Percentiles rank a stretch among this genome's conserved stretches.
phyloP scores from a whole-genome alignment of 1,140 invertebrate species.

The Hycleus phaleratus region DNA sequence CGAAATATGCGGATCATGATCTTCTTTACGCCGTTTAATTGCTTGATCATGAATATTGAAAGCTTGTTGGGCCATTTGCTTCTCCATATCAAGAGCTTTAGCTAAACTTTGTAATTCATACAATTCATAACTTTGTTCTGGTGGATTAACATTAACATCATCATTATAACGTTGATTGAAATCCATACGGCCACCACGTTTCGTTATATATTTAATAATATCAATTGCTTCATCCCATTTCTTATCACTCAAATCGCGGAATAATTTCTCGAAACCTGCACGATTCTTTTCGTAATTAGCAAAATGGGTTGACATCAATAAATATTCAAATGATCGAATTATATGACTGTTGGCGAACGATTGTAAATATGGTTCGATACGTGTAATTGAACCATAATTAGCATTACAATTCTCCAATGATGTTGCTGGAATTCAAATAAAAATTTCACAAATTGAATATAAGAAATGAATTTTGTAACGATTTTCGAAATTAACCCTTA shows the following conservation, averaged over 20 bases:
- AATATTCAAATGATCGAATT: constrained; percentile 60
- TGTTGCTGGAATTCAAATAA: neutral
- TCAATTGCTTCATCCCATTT: constrained; percentile 66
- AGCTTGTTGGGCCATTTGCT: constrained; percentile 59
- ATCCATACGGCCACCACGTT: constrained; percentile 56
- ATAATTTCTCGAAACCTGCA: constrained; percentile 66
- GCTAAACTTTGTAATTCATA: constrained; percentile 61
- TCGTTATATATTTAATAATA: constrained; percentile 65
- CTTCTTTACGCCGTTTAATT: constrained; percentile 41
- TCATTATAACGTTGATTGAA: constrained; percentile 28
- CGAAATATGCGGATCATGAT: constrained; percentile 60
- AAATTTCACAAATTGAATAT: neutral
- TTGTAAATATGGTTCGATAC: constrained; percentile 43
- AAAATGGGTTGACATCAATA: constrained; percentile 68
- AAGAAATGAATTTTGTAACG: neutral
- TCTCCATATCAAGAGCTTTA: constrained; percentile 66
- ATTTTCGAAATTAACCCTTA: constrained; percentile 2
- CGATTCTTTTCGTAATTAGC: constrained; percentile 68
- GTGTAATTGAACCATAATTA: constrained; percentile 54
- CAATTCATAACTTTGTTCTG: constrained; percentile 41
- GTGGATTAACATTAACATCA: constrained; percentile 10
- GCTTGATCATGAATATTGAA: constrained; percentile 54
- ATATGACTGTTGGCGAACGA: constrained; percentile 58
- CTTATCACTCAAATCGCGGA: constrained; percentile 63
- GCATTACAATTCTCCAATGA: constrained; percentile 52